Percentiles rank a stretch among this genome's conserved stretches.
These are phyloP conservation scores for Drosophila seguyi DNA, from an alignment of 1,140 invertebrate genomes.

Conservation along the genomic window DNA sequence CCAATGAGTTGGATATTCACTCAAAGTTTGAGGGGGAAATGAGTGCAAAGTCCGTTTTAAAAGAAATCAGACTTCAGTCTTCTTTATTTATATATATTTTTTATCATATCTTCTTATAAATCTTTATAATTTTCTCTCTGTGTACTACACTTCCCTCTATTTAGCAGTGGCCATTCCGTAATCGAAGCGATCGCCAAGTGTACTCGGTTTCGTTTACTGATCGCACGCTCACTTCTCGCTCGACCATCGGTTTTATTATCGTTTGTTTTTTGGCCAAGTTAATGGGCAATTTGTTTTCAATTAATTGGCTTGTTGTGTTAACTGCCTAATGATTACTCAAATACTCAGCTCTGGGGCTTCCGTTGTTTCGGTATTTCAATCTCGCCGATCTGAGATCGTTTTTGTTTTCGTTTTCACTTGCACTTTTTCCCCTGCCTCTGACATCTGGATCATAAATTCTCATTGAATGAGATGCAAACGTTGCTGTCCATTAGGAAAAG, in stretches of 20 bases:
- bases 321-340: conserved; percentile 59
- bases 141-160: background rate
- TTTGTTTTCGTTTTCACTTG: conserved; percentile 32
- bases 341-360: conserved; percentile 44
- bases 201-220: conserved; percentile 55
- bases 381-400: conserved; percentile 12
- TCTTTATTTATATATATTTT: background rate
- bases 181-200: conserved; percentile 46
- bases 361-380: conserved; percentile 31
- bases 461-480: conserved; percentile 29
- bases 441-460: conserved; percentile 42
- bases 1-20: background rate
- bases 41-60: background rate
- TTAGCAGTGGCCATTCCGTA: conserved; percentile 30
- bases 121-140: conserved; percentile 4
- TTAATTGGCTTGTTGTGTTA: conserved; percentile 81
- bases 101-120: background rate
- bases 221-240: conserved; percentile 45
- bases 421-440: conserved; percentile 17
- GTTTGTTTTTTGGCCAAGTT: conserved; percentile 64
- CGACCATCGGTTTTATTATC: conserved; percentile 45
- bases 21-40: too few species aligned
- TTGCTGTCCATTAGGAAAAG: conserved; percentile 32
- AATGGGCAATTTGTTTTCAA: conserved; percentile 81
- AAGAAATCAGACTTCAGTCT: background rate